Percentiles rank a stretch among this genome's conserved stretches.
Conservation (phyloP, 2,797 vertebrate genomes). For the Anguilla anguilla region DNA sequence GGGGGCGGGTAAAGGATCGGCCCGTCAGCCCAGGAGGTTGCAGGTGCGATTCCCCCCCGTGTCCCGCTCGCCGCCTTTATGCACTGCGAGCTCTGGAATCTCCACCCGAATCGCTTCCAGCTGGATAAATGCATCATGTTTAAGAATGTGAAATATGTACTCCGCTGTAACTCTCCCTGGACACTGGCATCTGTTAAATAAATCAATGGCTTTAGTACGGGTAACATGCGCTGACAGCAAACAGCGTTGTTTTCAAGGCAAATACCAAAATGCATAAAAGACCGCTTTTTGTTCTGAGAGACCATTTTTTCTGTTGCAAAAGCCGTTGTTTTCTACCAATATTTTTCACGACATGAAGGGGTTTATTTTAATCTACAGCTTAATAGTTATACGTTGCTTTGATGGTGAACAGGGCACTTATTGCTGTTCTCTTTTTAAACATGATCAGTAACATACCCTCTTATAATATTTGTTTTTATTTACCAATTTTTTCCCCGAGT, state of each 20-base stretch:
- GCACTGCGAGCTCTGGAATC: not conserved
- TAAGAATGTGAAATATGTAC: not conserved
- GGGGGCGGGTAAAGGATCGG: not conserved
- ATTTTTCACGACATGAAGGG: not conserved
- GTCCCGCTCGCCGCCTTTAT: not conserved
- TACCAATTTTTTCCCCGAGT: not conserved
- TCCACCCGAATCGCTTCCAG: not conserved
- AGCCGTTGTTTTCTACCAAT: not conserved
- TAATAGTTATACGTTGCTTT: not conserved
- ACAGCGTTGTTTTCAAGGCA: not conserved
- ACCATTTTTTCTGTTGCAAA: not conserved
- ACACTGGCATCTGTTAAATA: not conserved
- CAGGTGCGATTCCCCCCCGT: not conserved
- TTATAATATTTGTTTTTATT: not conserved
- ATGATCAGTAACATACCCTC: not conserved
- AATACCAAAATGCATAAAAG: not conserved
- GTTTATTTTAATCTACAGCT: not conserved
- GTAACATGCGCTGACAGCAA: not conserved
- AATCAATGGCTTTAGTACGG: not conserved
- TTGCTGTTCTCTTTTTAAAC: not conserved
- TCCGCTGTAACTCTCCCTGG: not conserved
- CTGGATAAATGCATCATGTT: not conserved
- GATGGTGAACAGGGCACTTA: not conserved
- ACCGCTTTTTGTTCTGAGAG: not conserved
- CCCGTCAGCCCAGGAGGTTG: not conserved